Conservation (phyloP, 2,113 vertebrate species). For the Petromus typicus region DNA sequence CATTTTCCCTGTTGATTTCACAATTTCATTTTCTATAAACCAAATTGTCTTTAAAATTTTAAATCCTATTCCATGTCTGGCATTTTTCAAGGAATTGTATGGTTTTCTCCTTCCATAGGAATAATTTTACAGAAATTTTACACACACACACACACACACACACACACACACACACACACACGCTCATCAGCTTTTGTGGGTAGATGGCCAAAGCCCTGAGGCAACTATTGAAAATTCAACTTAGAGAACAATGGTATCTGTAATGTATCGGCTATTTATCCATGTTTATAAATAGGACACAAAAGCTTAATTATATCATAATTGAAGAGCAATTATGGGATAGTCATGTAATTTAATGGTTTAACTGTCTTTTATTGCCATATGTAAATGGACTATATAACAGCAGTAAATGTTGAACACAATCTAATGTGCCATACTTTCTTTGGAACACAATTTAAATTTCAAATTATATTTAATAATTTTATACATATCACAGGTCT, state of each 20-base stretch:
- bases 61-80: background rate
- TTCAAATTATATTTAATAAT: slow-evolving; percentile 74
- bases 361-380: slow-evolving; percentile 73
- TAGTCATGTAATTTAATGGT: slow-evolving; percentile 72
- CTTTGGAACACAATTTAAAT: slow-evolving; percentile 74
- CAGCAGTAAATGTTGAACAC: slow-evolving; percentile 64
- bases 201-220: slow-evolving; percentile 52
- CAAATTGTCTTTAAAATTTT: slow-evolving; percentile 40
- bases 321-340: slow-evolving; percentile 74
- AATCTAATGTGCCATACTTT: slow-evolving; percentile 63
- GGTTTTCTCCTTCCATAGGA: background rate
- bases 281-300: slow-evolving; percentile 72
- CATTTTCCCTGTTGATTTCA: slow-evolving; percentile 19
- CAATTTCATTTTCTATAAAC: slow-evolving; percentile 46
- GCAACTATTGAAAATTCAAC: slow-evolving; percentile 67
- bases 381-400: slow-evolving; percentile 68
- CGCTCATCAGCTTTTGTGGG: slow-evolving; percentile 30
- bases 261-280: slow-evolving; percentile 64
- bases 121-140: slow-evolving; percentile 20
- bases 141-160: background rate
- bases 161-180: slow-evolving; percentile 9
- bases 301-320: slow-evolving; percentile 79
- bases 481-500: slow-evolving; percentile 60
- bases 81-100: slow-evolving; percentile 47
- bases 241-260: slow-evolving; percentile 46